phyloP scores from a whole-genome alignment of 2,888 invertebrate genomes.

The Tubulanus polymorphus region DNA sequence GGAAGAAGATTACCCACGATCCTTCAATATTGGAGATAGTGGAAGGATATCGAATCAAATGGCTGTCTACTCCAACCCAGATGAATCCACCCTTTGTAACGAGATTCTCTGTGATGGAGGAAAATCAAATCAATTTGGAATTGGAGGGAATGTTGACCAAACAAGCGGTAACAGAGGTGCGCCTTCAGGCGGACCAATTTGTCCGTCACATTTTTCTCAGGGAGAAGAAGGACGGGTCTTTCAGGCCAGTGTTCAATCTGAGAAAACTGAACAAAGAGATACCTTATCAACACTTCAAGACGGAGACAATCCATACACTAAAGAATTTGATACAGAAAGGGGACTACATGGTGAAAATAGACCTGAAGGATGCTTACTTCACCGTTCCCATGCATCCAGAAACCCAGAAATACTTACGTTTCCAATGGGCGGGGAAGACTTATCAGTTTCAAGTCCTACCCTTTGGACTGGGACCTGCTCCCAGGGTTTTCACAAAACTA shows the following conservation, averaged over 20 bases:
- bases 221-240: slow-evolving; percentile 7
- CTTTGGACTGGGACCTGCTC: slow-evolving; percentile 6
- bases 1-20: neutral
- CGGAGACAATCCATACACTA: slow-evolving; percentile 4
- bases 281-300: slow-evolving; percentile 12
- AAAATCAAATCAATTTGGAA: neutral
- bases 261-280: slow-evolving; percentile 7
- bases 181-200: neutral
- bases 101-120: neutral
- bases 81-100: neutral
- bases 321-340: slow-evolving; percentile 2
- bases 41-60: neutral
- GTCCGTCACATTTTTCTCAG: neutral
- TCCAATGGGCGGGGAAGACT: slow-evolving; percentile 6
- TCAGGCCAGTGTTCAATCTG: slow-evolving; percentile 11
- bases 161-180: neutral
- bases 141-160: neutral
- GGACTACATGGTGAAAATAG: slow-evolving; percentile 13
- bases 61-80: neutral
- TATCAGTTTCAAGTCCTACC: slow-evolving; percentile 10
- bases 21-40: neutral
- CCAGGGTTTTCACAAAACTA: neutral
- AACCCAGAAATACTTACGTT: slow-evolving; percentile 7
- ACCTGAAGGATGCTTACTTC: slow-evolving; percentile 15
- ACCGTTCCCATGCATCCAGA: slow-evolving; percentile 6